Percentiles rank a stretch among this genome's conserved stretches.
phyloP scores from a whole-genome alignment of 2,113 vertebrate species.

The Octodon degus region DNA sequence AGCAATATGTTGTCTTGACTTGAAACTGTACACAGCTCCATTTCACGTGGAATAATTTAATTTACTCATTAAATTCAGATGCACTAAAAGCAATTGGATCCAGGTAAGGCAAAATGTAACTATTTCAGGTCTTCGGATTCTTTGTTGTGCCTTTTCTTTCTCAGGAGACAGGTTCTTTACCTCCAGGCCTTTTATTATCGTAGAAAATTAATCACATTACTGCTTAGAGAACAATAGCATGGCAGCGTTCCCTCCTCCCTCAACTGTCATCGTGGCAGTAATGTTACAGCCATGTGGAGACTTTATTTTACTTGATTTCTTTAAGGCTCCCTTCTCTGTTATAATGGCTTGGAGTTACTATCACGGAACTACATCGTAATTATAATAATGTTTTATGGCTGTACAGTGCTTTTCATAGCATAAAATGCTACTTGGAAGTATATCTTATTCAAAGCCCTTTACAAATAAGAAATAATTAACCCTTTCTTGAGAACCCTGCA shows the following conservation, averaged over 20 bases:
- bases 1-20: background rate
- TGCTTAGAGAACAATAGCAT: constrained; percentile 76
- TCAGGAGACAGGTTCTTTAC: constrained; percentile 75
- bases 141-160: constrained; percentile 70
- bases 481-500: constrained; percentile 64
- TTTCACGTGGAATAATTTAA: constrained; percentile 56
- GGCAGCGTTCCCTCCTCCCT: constrained; percentile 67
- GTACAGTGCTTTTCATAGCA: constrained; percentile 73
- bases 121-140: constrained; percentile 67
- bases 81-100: constrained; percentile 7
- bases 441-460: constrained; percentile 66
- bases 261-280: constrained; percentile 77
- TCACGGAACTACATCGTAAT: constrained; percentile 74
- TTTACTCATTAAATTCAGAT: constrained; percentile 64
- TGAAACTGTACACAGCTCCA: background rate
- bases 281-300: constrained; percentile 64
- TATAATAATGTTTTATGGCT: constrained; percentile 82
- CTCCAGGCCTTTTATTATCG: constrained; percentile 74
- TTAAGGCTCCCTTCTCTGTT: constrained; percentile 67
- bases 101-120: constrained; percentile 62
- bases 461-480: constrained; percentile 78
- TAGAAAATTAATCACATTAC: constrained; percentile 80
- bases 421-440: constrained; percentile 75
- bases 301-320: constrained; percentile 73
- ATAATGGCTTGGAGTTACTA: constrained; percentile 73